Evolutionary conservation across 2,113 vertebrate species (phyloP), one percentile per base, ranked within the genome.

Genomic region (Saguinus midas): DNA sequence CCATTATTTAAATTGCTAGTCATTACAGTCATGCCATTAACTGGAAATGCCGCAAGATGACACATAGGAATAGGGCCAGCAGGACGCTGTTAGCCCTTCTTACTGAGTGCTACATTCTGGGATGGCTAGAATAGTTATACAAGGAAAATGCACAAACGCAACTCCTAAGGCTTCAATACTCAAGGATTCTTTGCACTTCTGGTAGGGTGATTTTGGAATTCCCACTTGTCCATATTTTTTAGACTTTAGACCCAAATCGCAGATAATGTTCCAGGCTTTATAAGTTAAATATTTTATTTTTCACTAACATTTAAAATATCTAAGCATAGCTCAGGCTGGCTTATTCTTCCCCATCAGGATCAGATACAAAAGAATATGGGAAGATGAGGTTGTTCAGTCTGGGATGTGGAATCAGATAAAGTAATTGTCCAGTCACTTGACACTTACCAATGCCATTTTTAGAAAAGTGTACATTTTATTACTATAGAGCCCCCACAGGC

Each of bases 1-100:
- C 86, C 40, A 45, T 96, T 98, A 97, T 98, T 98, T 97, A 97
- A 98, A 98, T 98, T 97, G 93, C 87, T 97, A 96, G 95, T 97
- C 97, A 96, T 98, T 97, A 97, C 48, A 91, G 75, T 97, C 97
- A 52, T 32, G 48, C 32, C 87, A 92, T 96, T 98, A 98, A 96
- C 94, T 97, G 85, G 86, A 96, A 98, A 55, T 90, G 76, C 86
- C 72, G 88, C 75, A 90, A 89, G 68, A 85, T 89, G 90, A 94
- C 78, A 93, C 52, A 80, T 37, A 95, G 88, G 78, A 97, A 70
- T 45, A 68, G 50, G 80, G 82, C 93, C 95, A 37, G 75, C 68
- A 94, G 50, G 87, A 78, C 64, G 61, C 40, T 72, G 68, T 43
- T 17, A 87, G 84, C 76, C 86, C 76, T 96, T 96, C 70, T 96